Base-by-base conservation (phyloP, 2,888 invertebrate genomes). In the Lysandra coridon region DNA sequence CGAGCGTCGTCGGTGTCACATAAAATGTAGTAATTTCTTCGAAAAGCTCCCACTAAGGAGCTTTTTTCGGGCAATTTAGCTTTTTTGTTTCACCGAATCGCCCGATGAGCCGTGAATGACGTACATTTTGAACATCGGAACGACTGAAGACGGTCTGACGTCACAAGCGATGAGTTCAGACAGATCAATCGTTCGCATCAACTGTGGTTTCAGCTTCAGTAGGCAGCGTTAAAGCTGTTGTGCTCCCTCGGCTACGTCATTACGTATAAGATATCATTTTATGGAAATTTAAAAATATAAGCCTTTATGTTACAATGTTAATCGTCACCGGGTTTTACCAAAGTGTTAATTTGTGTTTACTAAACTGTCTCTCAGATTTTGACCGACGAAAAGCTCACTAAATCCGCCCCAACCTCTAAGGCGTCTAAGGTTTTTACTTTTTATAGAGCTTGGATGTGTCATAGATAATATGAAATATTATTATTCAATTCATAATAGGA, bases 21-120 rank as follows among this genome's bases (percentile, higher is more conserved):
- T 69, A 33, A 69, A 69, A 69, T 69, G 33, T 69, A 69, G 37
- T 4, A 33, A 37, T 69, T 69, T 69, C 69, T 37, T 37, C 69
- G 69, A 69, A 69, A 69, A 69, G 69, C 33, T 69, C 4, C 69
- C 69, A 69, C 14, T 69, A 1, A 69, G 69, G 33, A 69, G 33
- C 69, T 37, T 69, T 69, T 69, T 69, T 69, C 33, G 69, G 69
- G 33, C 17, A 69, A 69, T 69, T 69, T 69, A 17, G 14, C 69
- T 69, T 33, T 64, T 69, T 74, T 44, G 44, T 44, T 40, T 49
- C 23, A 75, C 44, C 30, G 44, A 75, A 75, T 30, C 49, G 44
- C 30, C 17, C 75, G 14, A 76, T 76, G 76, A 57, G 53, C 76
- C 53, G 76, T 76, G 76, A 76, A 53, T 57, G 76, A 76, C 33